These are phyloP conservation scores for Craniophora ligustri DNA, from an alignment of 2,888 invertebrate genomes.

Conservation along the genomic window DNA sequence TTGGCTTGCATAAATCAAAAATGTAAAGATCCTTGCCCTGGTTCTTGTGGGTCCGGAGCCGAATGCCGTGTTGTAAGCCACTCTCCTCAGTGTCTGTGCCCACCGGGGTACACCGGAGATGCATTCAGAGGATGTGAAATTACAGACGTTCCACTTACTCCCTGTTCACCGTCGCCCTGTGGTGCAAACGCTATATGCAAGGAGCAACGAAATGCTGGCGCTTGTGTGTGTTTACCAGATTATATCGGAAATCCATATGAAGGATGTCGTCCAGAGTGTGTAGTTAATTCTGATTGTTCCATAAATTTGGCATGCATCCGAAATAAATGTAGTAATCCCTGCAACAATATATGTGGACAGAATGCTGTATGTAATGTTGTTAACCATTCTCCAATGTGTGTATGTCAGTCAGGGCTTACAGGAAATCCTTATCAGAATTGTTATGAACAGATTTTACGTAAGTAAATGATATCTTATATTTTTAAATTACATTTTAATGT, in stretches of 20 bases:
- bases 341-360: conserved; percentile 92
- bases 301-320: conserved; percentile 92
- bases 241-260: conserved; percentile 93
- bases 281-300: conserved; percentile 92
- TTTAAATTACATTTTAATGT: neutral
- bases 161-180: conserved; percentile 92
- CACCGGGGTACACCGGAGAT: conserved; percentile 89
- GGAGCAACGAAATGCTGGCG: conserved; percentile 91
- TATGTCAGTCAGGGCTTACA: conserved; percentile 89
- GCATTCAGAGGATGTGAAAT: conserved; percentile 89
- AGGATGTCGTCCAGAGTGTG: conserved; percentile 93
- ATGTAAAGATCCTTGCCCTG: conserved; percentile 92
- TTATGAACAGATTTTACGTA: conserved; percentile 76
- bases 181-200: conserved; percentile 92
- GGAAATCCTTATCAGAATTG: conserved; percentile 90
- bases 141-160: conserved; percentile 84
- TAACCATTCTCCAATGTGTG: conserved; percentile 92
- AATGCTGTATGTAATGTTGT: conserved; percentile 92
- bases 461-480: neutral
- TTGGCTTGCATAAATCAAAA: conserved; percentile 92
- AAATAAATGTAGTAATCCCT: conserved; percentile 93
- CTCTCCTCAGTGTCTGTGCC: conserved; percentile 92
- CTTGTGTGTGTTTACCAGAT: conserved; percentile 91
- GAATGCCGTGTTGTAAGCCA: conserved; percentile 93
- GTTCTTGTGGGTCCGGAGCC: conserved; percentile 92